phyloP scores from a whole-genome alignment of 2,113 vertebrate species.

The Caloenas nicobarica region DNA sequence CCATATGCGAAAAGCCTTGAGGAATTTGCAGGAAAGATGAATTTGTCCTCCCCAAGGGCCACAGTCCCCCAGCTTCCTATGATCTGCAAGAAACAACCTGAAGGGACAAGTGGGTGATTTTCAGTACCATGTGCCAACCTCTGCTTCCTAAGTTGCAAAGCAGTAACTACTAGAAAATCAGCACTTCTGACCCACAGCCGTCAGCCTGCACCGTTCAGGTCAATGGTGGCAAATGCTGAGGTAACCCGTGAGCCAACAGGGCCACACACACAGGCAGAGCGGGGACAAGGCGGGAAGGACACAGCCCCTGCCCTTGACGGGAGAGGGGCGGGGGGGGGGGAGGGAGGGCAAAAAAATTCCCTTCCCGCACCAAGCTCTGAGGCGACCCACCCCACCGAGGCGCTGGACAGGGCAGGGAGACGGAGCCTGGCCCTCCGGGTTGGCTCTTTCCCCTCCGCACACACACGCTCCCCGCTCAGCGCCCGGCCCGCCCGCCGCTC shows the following conservation, averaged over 20 bases:
- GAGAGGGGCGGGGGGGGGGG: too few relatives aligned
- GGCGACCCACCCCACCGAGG: not conserved
- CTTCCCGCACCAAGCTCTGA: not conserved
- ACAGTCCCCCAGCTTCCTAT: not conserved
- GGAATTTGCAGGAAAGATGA: not conserved
- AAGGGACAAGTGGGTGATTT: accelerated
- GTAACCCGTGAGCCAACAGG: not conserved
- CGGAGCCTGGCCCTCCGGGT: not conserved
- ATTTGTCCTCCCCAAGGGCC: not conserved
- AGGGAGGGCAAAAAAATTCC: too few relatives aligned
- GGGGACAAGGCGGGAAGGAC: not conserved
- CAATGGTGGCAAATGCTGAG: not conserved
- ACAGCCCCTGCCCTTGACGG: not conserved
- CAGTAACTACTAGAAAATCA: not conserved
- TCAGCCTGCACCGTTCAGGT: not conserved
- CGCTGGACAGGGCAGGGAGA: not conserved
- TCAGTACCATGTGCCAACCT: not conserved
- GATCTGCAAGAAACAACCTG: not conserved
- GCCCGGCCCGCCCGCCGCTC: too few relatives aligned
- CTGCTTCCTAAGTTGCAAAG: not conserved
- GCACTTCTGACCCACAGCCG: not conserved
- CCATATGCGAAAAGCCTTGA: not conserved
- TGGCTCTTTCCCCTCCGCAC: not conserved
- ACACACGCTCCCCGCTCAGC: too few relatives aligned
- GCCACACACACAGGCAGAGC: too few relatives aligned